These are phyloP conservation scores for Agonum fuliginosum DNA, from an alignment of 2,888 invertebrate genomes.

Conservation along the genomic window DNA sequence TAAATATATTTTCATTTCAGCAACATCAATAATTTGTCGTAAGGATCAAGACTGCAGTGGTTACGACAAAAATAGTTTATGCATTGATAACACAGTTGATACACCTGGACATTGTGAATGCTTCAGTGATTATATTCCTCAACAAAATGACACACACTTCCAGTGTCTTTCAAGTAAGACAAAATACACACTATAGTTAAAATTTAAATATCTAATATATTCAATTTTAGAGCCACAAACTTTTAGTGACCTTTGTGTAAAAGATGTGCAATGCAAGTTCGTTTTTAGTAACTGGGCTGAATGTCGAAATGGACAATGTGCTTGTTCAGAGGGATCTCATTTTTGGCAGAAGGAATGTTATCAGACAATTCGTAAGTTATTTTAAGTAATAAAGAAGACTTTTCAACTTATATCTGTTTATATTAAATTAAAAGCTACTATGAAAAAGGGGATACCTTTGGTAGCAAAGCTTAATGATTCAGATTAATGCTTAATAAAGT, in stretches of 20 bases:
- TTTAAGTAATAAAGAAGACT: too few species aligned
- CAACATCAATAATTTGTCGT: conserved; percentile 64
- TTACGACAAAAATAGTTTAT: conserved; percentile 67
- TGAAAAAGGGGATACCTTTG: too few species aligned
- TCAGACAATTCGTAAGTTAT: conserved; percentile 66
- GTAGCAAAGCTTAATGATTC: too few species aligned
- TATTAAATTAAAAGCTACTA: too few species aligned
- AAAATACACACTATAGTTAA: conserved; percentile 46
- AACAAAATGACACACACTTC: conserved; percentile 69
- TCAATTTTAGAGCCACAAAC: conserved; percentile 5
- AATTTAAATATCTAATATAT: neutral
- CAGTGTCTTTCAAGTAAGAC: conserved; percentile 71
- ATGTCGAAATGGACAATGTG: conserved; percentile 66
- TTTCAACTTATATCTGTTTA: too few species aligned
- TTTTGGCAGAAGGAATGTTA: conserved; percentile 67
- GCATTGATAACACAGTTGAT: conserved; percentile 67
- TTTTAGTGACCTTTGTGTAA: conserved; percentile 64
- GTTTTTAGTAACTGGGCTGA: conserved; percentile 64
- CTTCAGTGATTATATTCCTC: conserved; percentile 69
- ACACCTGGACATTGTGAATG: conserved; percentile 71
- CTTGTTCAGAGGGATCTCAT: conserved; percentile 66
- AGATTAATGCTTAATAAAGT: too few species aligned
- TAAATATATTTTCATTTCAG: conserved; percentile 60
- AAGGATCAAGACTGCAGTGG: conserved; percentile 67
- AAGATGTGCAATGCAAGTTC: conserved; percentile 68